phyloP scores from a whole-genome alignment of 2,113 vertebrate species.

The Ahaetulla prasina region DNA sequence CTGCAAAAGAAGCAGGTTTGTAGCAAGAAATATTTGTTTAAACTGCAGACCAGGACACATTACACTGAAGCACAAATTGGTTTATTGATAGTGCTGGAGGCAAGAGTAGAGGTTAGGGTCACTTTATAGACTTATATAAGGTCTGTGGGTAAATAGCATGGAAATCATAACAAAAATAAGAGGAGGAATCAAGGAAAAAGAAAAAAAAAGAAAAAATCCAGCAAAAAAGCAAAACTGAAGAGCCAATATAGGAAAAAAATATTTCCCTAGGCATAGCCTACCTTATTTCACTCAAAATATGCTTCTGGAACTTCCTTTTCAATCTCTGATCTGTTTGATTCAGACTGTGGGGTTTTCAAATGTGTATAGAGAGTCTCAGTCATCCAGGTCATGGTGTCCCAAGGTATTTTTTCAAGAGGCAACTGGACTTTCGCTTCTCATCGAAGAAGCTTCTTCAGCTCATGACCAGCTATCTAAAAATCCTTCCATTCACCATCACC shows the following conservation, averaged over 20 bases:
- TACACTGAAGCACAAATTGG: background rate
- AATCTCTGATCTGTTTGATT: background rate
- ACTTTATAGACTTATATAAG: background rate
- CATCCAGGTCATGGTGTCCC: no score
- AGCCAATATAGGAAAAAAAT: no score
- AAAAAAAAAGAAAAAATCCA: background rate
- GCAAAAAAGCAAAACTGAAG: background rate
- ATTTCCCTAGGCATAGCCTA: background rate
- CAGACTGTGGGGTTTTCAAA: background rate
- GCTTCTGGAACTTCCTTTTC: background rate
- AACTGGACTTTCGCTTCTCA: no score
- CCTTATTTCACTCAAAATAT: background rate
- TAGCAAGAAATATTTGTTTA: background rate
- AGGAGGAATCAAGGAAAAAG: background rate
- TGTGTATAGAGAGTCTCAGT: no score
- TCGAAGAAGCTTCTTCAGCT: no score
- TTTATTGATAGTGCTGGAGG: background rate
- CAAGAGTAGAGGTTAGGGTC: background rate
- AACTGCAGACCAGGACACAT: background rate
- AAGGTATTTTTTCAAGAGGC: no score
- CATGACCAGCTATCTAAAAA: no score
- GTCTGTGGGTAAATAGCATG: background rate
- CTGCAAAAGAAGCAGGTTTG: background rate
- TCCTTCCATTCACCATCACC: no score
- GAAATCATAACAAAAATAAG: background rate